Evolutionary conservation across 2,113 vertebrate genomes (phyloP).

Genomic region (Oncorhynchus masou): DNA sequence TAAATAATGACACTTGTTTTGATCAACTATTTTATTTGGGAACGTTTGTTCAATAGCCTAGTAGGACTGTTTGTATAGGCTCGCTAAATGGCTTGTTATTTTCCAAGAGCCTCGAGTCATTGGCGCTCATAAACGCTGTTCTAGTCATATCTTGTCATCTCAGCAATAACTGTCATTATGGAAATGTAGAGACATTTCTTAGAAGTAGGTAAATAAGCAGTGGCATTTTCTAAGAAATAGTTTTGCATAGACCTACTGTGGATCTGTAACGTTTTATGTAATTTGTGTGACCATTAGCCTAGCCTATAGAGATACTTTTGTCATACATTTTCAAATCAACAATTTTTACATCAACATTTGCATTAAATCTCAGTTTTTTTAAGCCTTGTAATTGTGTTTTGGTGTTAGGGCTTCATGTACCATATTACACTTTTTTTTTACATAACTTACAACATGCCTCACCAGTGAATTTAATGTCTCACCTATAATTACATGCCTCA

Average conservation of each 20-base stretch:
- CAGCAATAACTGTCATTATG: conserved; percentile 28
- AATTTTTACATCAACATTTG: too few species aligned
- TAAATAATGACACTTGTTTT: neutral
- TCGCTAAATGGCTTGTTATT: neutral
- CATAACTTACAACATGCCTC: too few species aligned
- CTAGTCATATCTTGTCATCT: neutral
- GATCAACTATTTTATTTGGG: neutral
- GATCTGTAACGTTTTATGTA: neutral
- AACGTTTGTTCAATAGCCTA: too few species aligned
- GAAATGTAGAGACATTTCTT: conserved; percentile 13
- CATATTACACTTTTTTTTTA: too few species aligned
- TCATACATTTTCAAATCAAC: too few species aligned
- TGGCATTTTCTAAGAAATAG: neutral
- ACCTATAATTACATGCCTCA: too few species aligned
- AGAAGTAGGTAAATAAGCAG: conserved; percentile 37
- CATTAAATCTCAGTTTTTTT: too few species aligned
- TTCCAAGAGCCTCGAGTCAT: neutral
- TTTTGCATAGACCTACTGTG: neutral
- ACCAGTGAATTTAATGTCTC: too few species aligned
- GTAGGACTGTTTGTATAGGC: neutral
- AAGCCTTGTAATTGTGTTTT: too few species aligned
- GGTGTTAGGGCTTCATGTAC: too few species aligned
- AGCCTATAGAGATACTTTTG: too few species aligned
- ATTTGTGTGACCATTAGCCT: too few species aligned
- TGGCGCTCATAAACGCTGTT: neutral